Evolutionary conservation across 2,888 invertebrate genomes (phyloP), one percentile per base, ranked within the genome.

Genomic region (Ophion obscuratus): DNA sequence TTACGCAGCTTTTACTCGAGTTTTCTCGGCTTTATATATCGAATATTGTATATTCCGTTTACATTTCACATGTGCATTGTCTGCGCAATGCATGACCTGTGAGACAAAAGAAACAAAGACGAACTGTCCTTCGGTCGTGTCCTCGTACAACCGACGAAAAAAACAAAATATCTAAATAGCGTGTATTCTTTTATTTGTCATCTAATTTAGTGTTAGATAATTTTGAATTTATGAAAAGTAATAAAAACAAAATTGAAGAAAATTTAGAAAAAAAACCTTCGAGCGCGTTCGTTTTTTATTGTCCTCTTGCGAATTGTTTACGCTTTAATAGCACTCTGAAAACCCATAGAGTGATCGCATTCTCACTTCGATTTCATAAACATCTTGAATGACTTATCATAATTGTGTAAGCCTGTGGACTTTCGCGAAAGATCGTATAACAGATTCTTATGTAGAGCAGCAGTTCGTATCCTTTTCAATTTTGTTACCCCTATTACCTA

Each of bases 161-260:
- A 57, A 53, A 77, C 36, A 20, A 68, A 7, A 74, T 66, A 36
- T 76, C 68, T 74, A 76, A 53, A 47, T 77, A 82, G 67, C 62
- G 61, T 81, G 76, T 83, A 83, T 77, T 86, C 71, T 86, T 80
- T 86, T 81, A 86, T 74, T 86, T 81, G 67, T 80, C 73, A 74
- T 68, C 17, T 83, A 81, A 73, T 77, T 80, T 86, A 83, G 67
- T 61, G 44, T 74, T 83, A 47, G 36, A 74, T 64, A 68, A 83
- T 83, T 80, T 82, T 71, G 59, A 40, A 71, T 67, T 77, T 66
- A 83, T 80, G 17, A 27, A 78, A 79, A 36, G 44, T n/a, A 78
- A 40, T 40, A 40, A 40, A 40, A 40, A 40, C 57, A 57, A 76
- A 67, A 53, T 36, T 36, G 20, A 61, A 66, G 40, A 57, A 44